These are phyloP conservation scores for Latheticus oryzae DNA, from an alignment of 2,888 invertebrate species.

Conservation along the genomic window DNA sequence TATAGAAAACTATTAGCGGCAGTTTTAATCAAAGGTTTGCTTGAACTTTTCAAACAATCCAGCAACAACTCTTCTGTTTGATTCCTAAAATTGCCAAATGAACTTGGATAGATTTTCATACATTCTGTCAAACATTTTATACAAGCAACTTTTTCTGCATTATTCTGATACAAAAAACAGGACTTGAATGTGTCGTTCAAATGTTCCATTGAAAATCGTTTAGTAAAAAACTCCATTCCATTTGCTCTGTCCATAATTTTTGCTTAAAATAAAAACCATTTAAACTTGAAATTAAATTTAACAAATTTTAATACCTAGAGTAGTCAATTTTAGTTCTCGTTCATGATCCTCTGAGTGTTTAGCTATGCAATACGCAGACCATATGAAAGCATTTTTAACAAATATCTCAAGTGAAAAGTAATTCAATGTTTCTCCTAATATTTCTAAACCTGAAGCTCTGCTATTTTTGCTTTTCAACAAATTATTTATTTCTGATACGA, in stretches of 20 bases:
- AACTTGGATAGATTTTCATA: slow-evolving; percentile 19
- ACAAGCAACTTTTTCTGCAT: slow-evolving; percentile 11
- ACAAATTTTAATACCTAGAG: slow-evolving; percentile 6
- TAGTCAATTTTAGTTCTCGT: slow-evolving; percentile 13
- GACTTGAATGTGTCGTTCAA: slow-evolving; percentile 9
- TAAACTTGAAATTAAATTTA: slow-evolving; percentile 4
- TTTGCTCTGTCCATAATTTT: slow-evolving; percentile 8
- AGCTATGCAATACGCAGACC: slow-evolving; percentile 9
- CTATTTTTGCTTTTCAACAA: too few species aligned
- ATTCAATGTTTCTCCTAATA: slow-evolving; percentile 7
- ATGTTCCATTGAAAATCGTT: slow-evolving; percentile 12
- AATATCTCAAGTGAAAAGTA: slow-evolving; percentile 7
- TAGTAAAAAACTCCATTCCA: slow-evolving; percentile 10
- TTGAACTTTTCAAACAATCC: slow-evolving; percentile 6
- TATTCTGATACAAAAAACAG: slow-evolving; percentile 2
- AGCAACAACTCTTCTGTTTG: slow-evolving; percentile 13
- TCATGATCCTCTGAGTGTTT: slow-evolving; percentile 1
- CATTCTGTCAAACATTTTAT: slow-evolving; percentile 17
- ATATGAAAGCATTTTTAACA: slow-evolving; percentile 5
- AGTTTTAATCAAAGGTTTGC: not conserved
- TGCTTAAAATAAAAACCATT: slow-evolving; percentile 8
- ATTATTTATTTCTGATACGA: too few species aligned
- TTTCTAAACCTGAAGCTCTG: slow-evolving; percentile 18
- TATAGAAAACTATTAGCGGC: slow-evolving; percentile 12
- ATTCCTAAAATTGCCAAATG: slow-evolving; percentile 23